A percentile compares a stretch with the other conserved stretches of the same genome.
These are phyloP conservation scores for Psilopogon haemacephalus DNA, from an alignment of 2,113 vertebrate genomes.

Conservation along the genomic window DNA sequence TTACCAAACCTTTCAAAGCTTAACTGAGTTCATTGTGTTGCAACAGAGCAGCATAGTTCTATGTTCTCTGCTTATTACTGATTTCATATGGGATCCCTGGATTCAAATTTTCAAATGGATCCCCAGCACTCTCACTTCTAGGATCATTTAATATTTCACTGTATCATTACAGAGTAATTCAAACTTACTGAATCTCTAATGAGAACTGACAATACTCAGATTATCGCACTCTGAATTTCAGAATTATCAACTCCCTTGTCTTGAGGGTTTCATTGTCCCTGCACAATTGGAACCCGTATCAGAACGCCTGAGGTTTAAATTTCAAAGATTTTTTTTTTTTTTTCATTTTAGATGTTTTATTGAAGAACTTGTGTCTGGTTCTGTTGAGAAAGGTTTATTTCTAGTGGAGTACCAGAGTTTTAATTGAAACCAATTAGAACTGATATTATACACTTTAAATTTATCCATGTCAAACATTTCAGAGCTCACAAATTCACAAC, in stretches of 20 bases:
- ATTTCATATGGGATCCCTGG: background rate
- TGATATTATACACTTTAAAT: background rate
- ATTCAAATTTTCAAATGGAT: background rate
- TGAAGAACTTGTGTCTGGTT: background rate
- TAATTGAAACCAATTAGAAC: background rate
- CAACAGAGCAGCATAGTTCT: background rate
- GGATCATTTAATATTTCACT: background rate
- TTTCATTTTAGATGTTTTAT: background rate
- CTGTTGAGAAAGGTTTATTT: background rate
- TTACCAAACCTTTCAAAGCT: background rate
- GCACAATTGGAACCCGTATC: background rate
- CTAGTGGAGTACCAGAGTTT: background rate
- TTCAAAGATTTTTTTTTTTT: background rate
- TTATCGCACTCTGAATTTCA: background rate
- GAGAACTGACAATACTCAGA: background rate
- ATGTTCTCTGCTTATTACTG: background rate
- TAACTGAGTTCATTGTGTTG: rapidly evolving
- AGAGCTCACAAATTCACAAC: background rate
- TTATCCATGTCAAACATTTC: background rate
- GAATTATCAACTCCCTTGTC: background rate
- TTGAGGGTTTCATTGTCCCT: background rate
- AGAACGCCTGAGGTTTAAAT: background rate
- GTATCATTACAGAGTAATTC: background rate
- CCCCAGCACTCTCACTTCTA: background rate
- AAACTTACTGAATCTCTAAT: background rate